phyloP scores from a whole-genome alignment of 2,113 vertebrate species.

The Eubucco bourcierii region DNA sequence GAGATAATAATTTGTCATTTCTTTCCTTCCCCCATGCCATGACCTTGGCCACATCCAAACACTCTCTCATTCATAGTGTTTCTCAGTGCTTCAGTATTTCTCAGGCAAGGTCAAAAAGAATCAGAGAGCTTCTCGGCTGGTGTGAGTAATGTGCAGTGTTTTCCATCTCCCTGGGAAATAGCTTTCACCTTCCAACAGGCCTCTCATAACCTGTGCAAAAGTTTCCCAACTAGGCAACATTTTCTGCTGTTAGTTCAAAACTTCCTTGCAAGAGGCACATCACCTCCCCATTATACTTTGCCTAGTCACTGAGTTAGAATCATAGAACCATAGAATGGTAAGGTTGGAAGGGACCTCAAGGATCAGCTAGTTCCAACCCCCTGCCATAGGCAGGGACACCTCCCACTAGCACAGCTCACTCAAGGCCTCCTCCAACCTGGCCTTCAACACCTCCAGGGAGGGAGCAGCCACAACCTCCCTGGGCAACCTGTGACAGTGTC shows the following conservation, averaged over 20 bases:
- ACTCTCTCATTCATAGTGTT: neutral
- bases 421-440: no score
- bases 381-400: no score
- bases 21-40: neutral
- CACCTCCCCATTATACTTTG: neutral
- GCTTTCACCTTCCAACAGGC: constrained; percentile 7
- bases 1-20: constrained; percentile 2
- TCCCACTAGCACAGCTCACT: no score
- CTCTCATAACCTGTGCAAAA: neutral
- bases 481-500: no score
- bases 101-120: constrained; percentile 23
- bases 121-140: neutral
- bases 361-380: no score
- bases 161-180: neutral
- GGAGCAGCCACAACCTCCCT: no score
- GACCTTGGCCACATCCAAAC: neutral
- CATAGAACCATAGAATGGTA: no score
- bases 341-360: no score
- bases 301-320: neutral
- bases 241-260: neutral
- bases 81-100: neutral
- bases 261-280: neutral
- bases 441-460: no score
- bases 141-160: neutral
- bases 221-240: neutral